Base-by-base conservation (phyloP, 2,113 vertebrate species). In the Poecilia latipinna region DNA sequence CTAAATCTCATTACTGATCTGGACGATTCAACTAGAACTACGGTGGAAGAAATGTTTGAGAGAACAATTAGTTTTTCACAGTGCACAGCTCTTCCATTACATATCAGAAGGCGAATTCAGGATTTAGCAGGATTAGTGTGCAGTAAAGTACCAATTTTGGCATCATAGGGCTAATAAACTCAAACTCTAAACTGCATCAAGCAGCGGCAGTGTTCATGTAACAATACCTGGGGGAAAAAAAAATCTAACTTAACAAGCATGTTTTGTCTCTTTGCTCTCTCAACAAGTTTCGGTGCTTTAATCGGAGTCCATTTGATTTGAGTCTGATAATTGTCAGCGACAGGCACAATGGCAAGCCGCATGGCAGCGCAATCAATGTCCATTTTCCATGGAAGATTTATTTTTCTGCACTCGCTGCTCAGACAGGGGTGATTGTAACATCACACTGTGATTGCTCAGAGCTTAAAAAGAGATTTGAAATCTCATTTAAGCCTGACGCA, bases 351-450 rank as follows among this genome's bases (percentile, higher is more conserved):
- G 54, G 86, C 61, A 44, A 57, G 57, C 75, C 57, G 33, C 37
- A 28, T 61, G 17, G 66, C 76, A 78, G 62, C 61, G 48, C 72
- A 80, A 86, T 88, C 82, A 72, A 88, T 91, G 88, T 70, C 72
- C 70, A 76, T 89, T 86, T 72, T 79, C 61, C 39, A 64, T 65
- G 72, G 66, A 77, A 86, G 82, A 89, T 85, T 86, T 78, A 76
- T 72, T 82, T 83, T 83, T 62, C 84, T 77, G 78, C 31, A 4
- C 60, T 61, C 12, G 0, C 35, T 51, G 28, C 44, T 67, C 10
- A n/a, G n/a, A 44, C 48, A 63, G 42, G 44, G 63, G 42, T n/a
- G 68, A 72, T 54, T 73, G 68, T 68, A 77, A 61, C 24, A 26
- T 79, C 72, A 69, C 84, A 70, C 82, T 57, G 70, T 75, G 57